Evolutionary conservation across 2,113 vertebrate species (phyloP).

Genomic region (Percopsis transmontana): DNA sequence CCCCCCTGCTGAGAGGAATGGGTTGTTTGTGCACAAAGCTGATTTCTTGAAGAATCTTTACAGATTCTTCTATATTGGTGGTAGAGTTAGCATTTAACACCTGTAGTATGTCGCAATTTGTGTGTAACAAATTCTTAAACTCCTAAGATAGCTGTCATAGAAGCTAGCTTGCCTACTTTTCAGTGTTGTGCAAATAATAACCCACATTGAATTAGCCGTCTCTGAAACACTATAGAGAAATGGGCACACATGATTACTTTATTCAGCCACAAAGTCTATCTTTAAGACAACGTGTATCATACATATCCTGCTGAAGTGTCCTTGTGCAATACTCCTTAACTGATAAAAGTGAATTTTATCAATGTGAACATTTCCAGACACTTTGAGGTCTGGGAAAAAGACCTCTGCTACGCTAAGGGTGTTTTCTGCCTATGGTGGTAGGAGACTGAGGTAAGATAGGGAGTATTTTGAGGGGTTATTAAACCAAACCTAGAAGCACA

Average conservation of each 20-base stretch:
- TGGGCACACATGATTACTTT: too few relatives aligned
- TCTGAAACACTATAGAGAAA: too few relatives aligned
- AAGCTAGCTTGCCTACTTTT: too few relatives aligned
- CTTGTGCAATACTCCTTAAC: neutral
- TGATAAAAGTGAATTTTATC: conserved; percentile 11
- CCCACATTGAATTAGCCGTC: too few relatives aligned
- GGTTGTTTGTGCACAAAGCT: conserved; percentile 26
- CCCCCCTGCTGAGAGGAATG: conserved; percentile 57
- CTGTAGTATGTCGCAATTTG: too few relatives aligned
- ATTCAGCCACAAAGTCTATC: neutral
- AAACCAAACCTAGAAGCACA: conserved; percentile 36
- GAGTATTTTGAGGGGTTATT: conserved; percentile 43
- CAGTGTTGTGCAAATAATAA: too few relatives aligned
- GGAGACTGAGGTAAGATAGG: conserved; percentile 4
- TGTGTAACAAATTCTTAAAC: too few relatives aligned
- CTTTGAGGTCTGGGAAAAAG: conserved; percentile 27
- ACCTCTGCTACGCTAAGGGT: conserved; percentile 21
- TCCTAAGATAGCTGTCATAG: too few relatives aligned
- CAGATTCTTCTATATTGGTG: neutral
- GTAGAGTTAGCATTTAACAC: too few relatives aligned
- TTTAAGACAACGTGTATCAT: neutral
- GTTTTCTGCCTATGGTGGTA: conserved; percentile 5
- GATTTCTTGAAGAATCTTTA: conserved; percentile 18
- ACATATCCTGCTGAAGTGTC: neutral
- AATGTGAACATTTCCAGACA: neutral